These are phyloP conservation scores for Meda fulgida DNA, from an alignment of 2,797 vertebrate species.

Conservation along the genomic window DNA sequence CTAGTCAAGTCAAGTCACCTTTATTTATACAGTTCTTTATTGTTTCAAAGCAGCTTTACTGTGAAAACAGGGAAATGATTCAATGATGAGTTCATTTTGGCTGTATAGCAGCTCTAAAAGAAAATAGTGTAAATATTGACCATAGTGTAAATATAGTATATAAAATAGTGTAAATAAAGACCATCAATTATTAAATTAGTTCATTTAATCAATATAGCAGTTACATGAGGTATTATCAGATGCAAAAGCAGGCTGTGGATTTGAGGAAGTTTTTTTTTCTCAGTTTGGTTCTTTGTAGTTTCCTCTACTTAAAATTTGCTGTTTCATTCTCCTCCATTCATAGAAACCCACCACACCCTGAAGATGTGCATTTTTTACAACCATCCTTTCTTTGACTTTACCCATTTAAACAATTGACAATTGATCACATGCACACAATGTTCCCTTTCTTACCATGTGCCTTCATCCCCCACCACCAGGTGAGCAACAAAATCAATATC, in stretches of 20 bases:
- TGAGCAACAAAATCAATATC: slow-evolving; percentile 28
- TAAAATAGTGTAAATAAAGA: neutral
- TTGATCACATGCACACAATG: slow-evolving; percentile 47
- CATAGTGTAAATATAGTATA: neutral
- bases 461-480: neutral
- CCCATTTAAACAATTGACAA: slow-evolving; percentile 57
- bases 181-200: neutral
- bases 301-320: slow-evolving; percentile 61
- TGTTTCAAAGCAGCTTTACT: neutral
- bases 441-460: slow-evolving; percentile 12
- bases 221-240: slow-evolving; percentile 8
- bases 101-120: neutral
- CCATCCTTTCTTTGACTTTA: neutral
- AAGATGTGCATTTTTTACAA: slow-evolving; percentile 54
- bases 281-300: slow-evolving; percentile 42
- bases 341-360: slow-evolving; percentile 62
- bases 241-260: slow-evolving; percentile 15
- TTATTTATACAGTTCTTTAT: neutral
- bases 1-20: neutral
- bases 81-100: neutral
- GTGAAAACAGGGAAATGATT: neutral
- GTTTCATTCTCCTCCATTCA: slow-evolving; percentile 65
- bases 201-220: no score
- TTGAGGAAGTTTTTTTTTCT: neutral
- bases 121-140: neutral